Percentiles rank a stretch among this genome's conserved stretches.
Conservation (phyloP, 2,113 vertebrate species). For the Andinoacara biseriatus region DNA sequence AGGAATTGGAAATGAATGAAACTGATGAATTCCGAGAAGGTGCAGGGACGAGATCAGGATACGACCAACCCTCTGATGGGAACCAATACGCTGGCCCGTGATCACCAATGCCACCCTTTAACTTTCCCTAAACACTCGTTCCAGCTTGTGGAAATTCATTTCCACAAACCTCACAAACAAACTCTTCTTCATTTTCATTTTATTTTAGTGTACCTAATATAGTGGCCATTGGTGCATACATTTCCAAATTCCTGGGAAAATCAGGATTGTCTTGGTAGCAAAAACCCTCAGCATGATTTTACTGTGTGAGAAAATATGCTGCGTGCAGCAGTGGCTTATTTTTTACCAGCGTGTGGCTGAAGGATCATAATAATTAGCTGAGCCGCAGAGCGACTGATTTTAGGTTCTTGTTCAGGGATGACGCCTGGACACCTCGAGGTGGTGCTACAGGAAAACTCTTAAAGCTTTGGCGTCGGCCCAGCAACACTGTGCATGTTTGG, state of each 20-base stretch:
- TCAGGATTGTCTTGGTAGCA: fast-evolving
- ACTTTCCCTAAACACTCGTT: too few species aligned
- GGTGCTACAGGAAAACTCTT: neutral
- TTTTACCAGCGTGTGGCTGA: neutral
- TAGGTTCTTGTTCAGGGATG: neutral
- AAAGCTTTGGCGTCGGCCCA: fast-evolving
- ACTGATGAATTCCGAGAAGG: too few species aligned
- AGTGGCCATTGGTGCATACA: fast-evolving
- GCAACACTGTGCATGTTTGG: fast-evolving
- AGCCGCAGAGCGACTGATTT: fast-evolving
- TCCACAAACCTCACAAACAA: too few species aligned
- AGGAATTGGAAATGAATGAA: too few species aligned
- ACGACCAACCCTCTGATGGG: too few species aligned
- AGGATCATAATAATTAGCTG: fast-evolving
- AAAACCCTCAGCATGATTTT: neutral
- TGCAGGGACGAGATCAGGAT: too few species aligned
- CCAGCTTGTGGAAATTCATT: too few species aligned
- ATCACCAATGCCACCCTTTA: too few species aligned
- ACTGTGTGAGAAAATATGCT: neutral
- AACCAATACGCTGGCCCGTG: too few species aligned
- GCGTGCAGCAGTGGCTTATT: neutral
- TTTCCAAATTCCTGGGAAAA: neutral
- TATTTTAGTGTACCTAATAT: fast-evolving
- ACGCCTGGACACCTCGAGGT: neutral
- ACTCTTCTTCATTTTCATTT: too few species aligned